Evolutionary conservation across 2,797 vertebrate genomes (phyloP).

Genomic region (Margarornis squamiger): DNA sequence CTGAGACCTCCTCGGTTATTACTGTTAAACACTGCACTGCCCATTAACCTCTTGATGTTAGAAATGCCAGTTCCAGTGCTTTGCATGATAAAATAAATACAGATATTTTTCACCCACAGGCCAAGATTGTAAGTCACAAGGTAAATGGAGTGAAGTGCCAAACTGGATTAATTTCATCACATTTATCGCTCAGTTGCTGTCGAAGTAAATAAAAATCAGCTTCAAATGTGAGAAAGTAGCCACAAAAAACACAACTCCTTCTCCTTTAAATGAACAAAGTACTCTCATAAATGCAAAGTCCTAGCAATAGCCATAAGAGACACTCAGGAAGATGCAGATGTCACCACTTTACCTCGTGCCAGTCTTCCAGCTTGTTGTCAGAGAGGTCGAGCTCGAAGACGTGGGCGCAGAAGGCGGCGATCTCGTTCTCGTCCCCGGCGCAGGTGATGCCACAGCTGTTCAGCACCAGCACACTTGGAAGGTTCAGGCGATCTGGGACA

Average conservation of each 20-base stretch:
- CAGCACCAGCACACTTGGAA: conserved; percentile 91
- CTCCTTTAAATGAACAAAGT: neutral
- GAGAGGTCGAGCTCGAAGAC: conserved; percentile 96
- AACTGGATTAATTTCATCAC: neutral
- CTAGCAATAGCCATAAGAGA: neutral
- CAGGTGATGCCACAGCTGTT: conserved; percentile 90
- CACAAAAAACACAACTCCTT: neutral
- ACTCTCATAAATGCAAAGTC: neutral
- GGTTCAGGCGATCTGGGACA: conserved; percentile 88
- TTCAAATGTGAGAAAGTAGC: neutral
- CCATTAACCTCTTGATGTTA: neutral
- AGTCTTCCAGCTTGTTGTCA: conserved; percentile 92
- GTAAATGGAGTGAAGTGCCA: neutral
- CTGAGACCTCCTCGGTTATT: neutral
- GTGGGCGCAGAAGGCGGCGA: conserved; percentile 90
- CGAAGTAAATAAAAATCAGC: neutral
- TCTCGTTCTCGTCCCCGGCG: conserved; percentile 88
- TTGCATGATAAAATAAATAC: neutral
- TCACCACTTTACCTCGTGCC: conserved; percentile 88
- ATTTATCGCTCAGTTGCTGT: neutral
- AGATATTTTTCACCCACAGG: neutral
- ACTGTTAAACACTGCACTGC: neutral
- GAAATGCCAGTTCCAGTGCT: neutral
- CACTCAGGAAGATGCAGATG: neutral
- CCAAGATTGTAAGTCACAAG: neutral